These are phyloP conservation scores for Anagyrus pseudococci DNA, from an alignment of 2,888 invertebrate species.

Conservation along the genomic window DNA sequence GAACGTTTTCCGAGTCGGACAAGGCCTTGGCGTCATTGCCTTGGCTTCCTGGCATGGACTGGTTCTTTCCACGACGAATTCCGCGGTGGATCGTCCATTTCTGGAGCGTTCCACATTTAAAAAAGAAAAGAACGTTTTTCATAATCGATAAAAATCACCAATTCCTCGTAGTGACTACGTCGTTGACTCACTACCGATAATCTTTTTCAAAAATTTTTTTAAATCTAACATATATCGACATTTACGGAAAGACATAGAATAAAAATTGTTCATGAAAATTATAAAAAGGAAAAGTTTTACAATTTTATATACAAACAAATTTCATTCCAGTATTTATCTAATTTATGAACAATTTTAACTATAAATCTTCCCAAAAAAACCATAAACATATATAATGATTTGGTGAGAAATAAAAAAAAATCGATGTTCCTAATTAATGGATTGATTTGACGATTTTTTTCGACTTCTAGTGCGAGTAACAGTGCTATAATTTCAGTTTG, in stretches of 20 bases:
- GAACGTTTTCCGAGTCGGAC: conserved; percentile 60
- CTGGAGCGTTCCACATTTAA: conserved; percentile 66
- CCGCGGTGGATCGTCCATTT: conserved; percentile 84
- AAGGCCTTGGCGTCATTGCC: conserved; percentile 60
- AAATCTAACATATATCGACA: conserved; percentile 9
- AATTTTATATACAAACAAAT: conserved; percentile 7
- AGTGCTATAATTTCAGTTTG: background rate
- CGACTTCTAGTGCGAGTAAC: background rate
- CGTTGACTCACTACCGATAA: background rate
- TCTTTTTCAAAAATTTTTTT: background rate
- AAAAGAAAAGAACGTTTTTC: conserved; percentile 3
- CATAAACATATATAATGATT: background rate
- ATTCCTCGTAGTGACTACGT: no score
- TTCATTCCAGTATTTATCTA: conserved; percentile 20
- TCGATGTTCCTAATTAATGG: conserved; percentile 1
- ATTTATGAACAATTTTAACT: conserved; percentile 21
- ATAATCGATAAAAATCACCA: no score
- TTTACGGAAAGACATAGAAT: conserved; percentile 22
- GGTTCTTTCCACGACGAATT: conserved; percentile 72
- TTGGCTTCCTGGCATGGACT: conserved; percentile 60
- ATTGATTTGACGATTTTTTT: background rate
- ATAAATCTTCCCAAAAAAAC: conserved; percentile 16
- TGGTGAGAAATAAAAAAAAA: conserved; percentile 11
- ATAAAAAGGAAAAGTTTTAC: conserved; percentile 33
- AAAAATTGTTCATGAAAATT: conserved; percentile 20